Percentiles rank a stretch among this genome's conserved stretches.
phyloP scores from a whole-genome alignment of 2,113 vertebrate genomes.

The Nanorana parkeri region DNA sequence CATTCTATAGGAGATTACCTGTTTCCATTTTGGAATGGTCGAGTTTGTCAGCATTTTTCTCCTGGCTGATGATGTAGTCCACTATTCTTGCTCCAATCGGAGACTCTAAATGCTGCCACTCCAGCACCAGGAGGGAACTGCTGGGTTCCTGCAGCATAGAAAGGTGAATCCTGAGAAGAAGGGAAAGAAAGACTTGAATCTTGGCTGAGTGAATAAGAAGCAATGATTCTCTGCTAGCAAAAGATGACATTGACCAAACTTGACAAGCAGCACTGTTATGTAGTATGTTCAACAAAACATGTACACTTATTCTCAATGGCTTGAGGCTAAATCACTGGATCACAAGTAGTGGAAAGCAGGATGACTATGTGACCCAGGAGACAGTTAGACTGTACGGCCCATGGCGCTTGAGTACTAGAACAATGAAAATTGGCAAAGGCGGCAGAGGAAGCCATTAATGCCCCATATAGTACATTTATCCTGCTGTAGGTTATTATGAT shows the following conservation, averaged over 20 bases:
- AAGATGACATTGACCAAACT: not conserved
- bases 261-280: too few species aligned
- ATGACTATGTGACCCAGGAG: too few species aligned
- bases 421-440: too few species aligned
- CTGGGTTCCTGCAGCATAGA: constrained; percentile 92
- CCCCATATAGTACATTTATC: too few species aligned
- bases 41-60: constrained; percentile 92
- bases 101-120: constrained; percentile 94
- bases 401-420: too few species aligned
- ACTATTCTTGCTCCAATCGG: constrained; percentile 93
- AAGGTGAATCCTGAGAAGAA: constrained; percentile 80
- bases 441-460: too few species aligned
- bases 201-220: not conserved
- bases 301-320: too few species aligned
- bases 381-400: too few species aligned
- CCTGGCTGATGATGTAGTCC: constrained; percentile 95
- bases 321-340: too few species aligned
- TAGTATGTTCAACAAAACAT: too few species aligned
- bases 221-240: not conserved
- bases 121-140: constrained; percentile 93
- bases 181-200: not conserved
- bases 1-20: constrained; percentile 69
- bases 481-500: too few species aligned
- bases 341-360: too few species aligned
- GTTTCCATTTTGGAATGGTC: constrained; percentile 98